A percentile compares a stretch with the other conserved stretches of the same genome.
These are phyloP conservation scores for Gallinago jamesoni DNA, from an alignment of 2,113 vertebrate species.

Conservation along the genomic window DNA sequence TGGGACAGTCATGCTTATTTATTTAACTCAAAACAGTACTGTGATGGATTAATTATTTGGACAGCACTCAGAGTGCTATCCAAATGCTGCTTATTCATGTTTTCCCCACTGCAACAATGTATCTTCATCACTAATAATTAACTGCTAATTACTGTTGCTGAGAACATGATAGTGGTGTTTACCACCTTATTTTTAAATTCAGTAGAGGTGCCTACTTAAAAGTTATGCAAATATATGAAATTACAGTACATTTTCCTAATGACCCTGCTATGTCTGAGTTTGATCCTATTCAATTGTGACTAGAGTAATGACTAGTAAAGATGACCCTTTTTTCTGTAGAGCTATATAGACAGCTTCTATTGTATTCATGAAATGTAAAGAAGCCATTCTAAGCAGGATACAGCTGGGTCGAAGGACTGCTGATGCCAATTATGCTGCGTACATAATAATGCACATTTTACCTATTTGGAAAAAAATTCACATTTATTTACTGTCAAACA, in stretches of 20 bases:
- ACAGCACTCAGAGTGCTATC: not conserved
- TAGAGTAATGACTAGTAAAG: constrained; percentile 8
- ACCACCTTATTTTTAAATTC: constrained; percentile 22
- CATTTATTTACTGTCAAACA: constrained; percentile 99
- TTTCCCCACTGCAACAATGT: constrained; percentile 46
- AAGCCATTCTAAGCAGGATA: constrained; percentile 2
- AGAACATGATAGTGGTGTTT: constrained; percentile 16
- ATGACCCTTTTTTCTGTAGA: constrained; percentile 9
- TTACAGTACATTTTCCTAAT: constrained; percentile 47
- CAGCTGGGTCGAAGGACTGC: not conserved
- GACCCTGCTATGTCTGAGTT: not conserved
- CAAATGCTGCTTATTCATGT: constrained; percentile 49
- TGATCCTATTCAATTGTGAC: not conserved
- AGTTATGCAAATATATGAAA: constrained; percentile 36
- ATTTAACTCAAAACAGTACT: not conserved
- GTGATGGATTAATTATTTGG: constrained; percentile 43
- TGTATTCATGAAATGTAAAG: not conserved
- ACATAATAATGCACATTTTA: constrained; percentile 78
- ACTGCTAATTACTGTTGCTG: constrained; percentile 25
- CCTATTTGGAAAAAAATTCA: constrained; percentile 94
- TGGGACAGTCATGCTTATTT: not conserved
- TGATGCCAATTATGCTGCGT: constrained; percentile 59
- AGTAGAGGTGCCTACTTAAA: constrained; percentile 10
- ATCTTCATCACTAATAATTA: constrained; percentile 61
- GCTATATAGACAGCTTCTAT: not conserved